phyloP scores from a whole-genome alignment of 2,113 vertebrate species.

The Callaeas wilsoni region DNA sequence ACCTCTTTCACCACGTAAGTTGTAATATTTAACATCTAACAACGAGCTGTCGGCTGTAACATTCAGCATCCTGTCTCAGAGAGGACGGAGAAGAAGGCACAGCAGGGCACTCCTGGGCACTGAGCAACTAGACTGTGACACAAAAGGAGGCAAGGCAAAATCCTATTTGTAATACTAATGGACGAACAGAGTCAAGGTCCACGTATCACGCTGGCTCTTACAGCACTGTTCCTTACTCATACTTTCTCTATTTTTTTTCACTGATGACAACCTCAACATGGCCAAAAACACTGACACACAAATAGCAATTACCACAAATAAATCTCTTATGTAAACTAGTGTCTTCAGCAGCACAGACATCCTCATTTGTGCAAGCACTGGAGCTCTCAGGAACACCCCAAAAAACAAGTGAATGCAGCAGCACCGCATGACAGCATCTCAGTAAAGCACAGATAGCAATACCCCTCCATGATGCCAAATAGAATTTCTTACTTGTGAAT shows the following conservation, averaged over 20 bases:
- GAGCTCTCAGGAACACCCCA: not conserved
- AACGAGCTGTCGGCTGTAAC: not conserved
- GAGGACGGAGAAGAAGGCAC: not conserved
- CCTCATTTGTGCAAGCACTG: not conserved
- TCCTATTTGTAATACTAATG: not conserved
- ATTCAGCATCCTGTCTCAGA: not conserved
- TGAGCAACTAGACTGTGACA: not conserved
- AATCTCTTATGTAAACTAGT: not conserved
- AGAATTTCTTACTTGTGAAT: not conserved
- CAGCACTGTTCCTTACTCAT: not conserved
- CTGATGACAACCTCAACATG: not conserved
- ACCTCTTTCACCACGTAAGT: not conserved
- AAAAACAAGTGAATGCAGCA: not conserved
- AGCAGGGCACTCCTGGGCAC: not conserved
- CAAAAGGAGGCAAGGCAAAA: constrained; percentile 6
- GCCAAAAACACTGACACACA: not conserved
- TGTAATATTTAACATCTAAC: not conserved
- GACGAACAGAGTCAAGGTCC: not conserved
- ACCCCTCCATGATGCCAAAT: not conserved
- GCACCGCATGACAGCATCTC: not conserved
- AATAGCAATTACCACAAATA: not conserved
- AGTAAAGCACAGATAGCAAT: not conserved
- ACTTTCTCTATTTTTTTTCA: not conserved
- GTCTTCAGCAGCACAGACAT: not conserved
- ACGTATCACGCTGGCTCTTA: not conserved